A percentile compares a stretch with the other conserved stretches of the same genome.
Conservation (phyloP, 2,888 invertebrate genomes). For the Zhengitettix transpicula region DNA sequence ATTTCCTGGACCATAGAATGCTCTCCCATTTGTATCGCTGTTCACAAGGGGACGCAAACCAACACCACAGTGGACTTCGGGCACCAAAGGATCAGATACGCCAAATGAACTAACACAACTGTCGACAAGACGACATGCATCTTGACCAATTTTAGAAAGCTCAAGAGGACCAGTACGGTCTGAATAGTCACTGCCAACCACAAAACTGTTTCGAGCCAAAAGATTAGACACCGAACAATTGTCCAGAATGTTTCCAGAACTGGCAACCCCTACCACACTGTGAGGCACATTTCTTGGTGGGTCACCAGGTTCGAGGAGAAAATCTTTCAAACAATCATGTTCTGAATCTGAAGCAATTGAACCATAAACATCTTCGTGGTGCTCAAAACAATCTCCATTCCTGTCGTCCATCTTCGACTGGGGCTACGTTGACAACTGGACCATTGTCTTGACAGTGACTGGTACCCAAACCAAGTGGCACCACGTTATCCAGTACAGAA, state of each 20-base stretch:
- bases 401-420: constrained; percentile 17
- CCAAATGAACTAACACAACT: not conserved
- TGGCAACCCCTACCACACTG: constrained; percentile 3
- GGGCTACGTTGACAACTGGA: not conserved
- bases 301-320: constrained; percentile 15
- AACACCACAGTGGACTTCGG: too few relatives aligned
- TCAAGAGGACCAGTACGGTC: not conserved
- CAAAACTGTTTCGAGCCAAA: not conserved
- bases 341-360: constrained; percentile 15
- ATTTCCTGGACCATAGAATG: too few relatives aligned
- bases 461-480: too few relatives aligned
- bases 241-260: not conserved
- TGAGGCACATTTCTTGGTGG: constrained; percentile 7
- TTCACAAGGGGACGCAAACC: too few relatives aligned
- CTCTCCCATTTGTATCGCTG: too few relatives aligned
- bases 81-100: not conserved
- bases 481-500: too few relatives aligned
- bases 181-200: not conserved
- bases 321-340: constrained; percentile 16
- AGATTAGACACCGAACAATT: not conserved
- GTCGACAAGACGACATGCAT: not conserved
- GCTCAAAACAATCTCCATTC: constrained; percentile 18
- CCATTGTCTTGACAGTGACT: not conserved
- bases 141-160: not conserved
- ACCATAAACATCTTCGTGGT: constrained; percentile 17